These are phyloP conservation scores for Aromia moschata DNA, from an alignment of 2,888 invertebrate genomes.

Conservation along the genomic window DNA sequence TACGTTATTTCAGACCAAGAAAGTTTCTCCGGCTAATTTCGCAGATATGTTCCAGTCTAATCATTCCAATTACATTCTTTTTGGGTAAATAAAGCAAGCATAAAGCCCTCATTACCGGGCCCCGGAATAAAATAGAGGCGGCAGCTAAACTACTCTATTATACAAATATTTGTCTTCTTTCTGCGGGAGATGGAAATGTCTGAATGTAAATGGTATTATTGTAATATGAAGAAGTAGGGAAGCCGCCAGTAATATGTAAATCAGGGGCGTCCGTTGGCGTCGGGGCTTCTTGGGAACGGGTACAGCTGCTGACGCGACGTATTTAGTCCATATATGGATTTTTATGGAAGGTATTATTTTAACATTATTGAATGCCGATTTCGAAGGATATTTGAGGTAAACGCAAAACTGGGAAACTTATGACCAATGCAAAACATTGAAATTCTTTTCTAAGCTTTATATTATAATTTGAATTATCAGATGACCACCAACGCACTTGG, in stretches of 20 bases:
- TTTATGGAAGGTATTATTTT: conserved; percentile 17
- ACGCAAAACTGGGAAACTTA: no score
- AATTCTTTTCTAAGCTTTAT: no score
- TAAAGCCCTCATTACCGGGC: conserved; percentile 39
- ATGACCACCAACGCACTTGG: no score
- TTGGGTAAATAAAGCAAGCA: conserved; percentile 28
- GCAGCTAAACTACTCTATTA: conserved; percentile 55
- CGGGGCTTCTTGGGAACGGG: conserved; percentile 21
- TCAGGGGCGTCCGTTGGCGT: conserved; percentile 25
- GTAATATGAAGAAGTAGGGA: conserved; percentile 57
- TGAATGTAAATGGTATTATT: conserved; percentile 59
- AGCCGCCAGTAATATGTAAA: conserved; percentile 54
- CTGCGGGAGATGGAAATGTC: conserved; percentile 54
- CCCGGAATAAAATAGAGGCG: conserved; percentile 27
- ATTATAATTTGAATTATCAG: no score
- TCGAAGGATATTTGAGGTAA: no score
- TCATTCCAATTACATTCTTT: conserved; percentile 22
- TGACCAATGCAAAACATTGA: no score
- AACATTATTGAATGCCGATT: not conserved
- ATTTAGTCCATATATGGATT: conserved; percentile 16
- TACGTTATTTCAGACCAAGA: no score
- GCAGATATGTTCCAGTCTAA: conserved; percentile 15
- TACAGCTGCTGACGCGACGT: conserved; percentile 20
- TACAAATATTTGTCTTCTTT: conserved; percentile 61
- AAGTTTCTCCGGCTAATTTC: conserved; percentile 14